A percentile compares a stretch with the other conserved stretches of the same genome.
These are phyloP conservation scores for Lycaon pictus DNA, from an alignment of 2,113 vertebrate genomes.

Conservation along the genomic window DNA sequence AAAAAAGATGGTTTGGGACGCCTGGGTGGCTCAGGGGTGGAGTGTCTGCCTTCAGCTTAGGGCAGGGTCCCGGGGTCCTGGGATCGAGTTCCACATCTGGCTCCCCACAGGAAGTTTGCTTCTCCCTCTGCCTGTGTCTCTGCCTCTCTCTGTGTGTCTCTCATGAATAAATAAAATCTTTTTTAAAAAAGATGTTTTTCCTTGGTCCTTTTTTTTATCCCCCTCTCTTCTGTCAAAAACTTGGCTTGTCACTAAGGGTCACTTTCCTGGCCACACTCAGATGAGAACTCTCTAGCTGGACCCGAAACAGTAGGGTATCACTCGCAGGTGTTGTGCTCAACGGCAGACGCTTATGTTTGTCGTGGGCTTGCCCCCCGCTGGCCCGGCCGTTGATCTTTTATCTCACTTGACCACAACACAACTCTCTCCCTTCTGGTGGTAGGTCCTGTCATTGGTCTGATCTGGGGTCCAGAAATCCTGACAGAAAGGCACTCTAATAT, in stretches of 20 bases:
- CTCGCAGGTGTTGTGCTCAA: background rate
- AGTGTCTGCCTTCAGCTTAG: too few relatives aligned
- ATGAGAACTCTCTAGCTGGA: background rate
- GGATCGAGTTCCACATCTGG: too few relatives aligned
- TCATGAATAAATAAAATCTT: too few relatives aligned
- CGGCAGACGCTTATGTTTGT: background rate
- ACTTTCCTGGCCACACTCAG: background rate
- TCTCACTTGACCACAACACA: background rate
- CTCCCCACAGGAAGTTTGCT: too few relatives aligned
- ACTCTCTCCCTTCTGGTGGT: background rate
- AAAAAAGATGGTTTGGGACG: background rate
- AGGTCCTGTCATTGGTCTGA: background rate
- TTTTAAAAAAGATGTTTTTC: too few relatives aligned
- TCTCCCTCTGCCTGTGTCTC: too few relatives aligned
- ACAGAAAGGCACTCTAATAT: background rate
- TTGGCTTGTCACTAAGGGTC: background rate
- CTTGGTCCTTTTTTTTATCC: too few relatives aligned
- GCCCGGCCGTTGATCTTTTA: background rate
- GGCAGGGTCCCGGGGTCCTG: too few relatives aligned
- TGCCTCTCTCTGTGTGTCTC: too few relatives aligned
- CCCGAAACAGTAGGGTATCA: rapidly evolving
- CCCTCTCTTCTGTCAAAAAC: background rate
- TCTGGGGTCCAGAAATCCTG: background rate
- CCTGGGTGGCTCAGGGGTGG: too few relatives aligned
- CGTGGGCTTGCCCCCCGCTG: rapidly evolving